These are phyloP conservation scores for Ctenopoma multispine DNA, from an alignment of 2,797 vertebrate species.

Conservation along the genomic window DNA sequence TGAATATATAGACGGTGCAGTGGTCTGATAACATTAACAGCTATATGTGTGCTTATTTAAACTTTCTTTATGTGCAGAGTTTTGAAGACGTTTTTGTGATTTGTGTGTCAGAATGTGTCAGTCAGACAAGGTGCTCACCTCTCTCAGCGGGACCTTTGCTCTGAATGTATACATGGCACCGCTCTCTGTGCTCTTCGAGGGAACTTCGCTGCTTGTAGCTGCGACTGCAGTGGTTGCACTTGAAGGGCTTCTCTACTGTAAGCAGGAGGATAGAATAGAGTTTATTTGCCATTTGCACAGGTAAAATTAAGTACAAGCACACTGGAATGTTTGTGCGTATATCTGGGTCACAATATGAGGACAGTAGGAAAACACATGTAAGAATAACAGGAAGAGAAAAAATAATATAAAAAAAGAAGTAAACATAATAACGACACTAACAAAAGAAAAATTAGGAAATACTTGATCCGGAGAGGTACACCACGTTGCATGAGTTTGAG, in stretches of 20 bases:
- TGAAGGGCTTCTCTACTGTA: conserved; percentile 85
- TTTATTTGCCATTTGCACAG: too few relatives aligned
- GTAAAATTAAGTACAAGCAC: too few relatives aligned
- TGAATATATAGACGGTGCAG: conserved; percentile 4
- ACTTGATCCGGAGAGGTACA: too few relatives aligned
- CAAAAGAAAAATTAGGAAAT: too few relatives aligned
- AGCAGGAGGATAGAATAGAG: conserved; percentile 3
- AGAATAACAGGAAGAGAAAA: too few relatives aligned
- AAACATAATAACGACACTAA: too few relatives aligned
- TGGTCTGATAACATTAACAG: conserved; percentile 7
- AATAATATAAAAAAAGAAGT: too few relatives aligned
- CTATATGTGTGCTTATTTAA: conserved; percentile 36
- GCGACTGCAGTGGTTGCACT: conserved; percentile 82
- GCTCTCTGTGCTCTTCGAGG: conserved; percentile 92
- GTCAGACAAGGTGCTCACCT: conserved; percentile 69
- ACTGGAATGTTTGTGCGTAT: too few relatives aligned
- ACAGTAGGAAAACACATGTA: too few relatives aligned
- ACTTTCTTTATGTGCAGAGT: neutral
- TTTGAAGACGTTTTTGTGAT: neutral
- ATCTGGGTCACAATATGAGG: too few relatives aligned
- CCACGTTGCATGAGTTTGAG: conserved; percentile 36
- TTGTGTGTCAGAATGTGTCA: neutral
- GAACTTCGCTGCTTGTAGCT: conserved; percentile 88
- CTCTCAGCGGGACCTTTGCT: conserved; percentile 80
- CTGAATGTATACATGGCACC: conserved; percentile 93